These are phyloP conservation scores for Drosophila rubida DNA, from an alignment of 2,888 invertebrate genomes.

Conservation along the genomic window DNA sequence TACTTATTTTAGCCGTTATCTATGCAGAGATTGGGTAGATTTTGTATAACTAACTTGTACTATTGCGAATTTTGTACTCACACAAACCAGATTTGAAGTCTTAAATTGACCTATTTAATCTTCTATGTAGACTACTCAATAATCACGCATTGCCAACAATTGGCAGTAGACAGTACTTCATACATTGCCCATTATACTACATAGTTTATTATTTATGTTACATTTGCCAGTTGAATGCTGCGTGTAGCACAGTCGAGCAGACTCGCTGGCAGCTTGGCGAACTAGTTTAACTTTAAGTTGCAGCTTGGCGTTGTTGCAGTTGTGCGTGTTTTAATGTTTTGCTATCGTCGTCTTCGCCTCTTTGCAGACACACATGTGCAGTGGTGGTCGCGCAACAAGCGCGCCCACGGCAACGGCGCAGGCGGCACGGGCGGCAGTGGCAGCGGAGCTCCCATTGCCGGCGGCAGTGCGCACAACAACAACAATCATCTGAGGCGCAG, in stretches of 20 bases:
- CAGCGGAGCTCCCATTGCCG: conserved; percentile 43
- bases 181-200: too few relatives aligned
- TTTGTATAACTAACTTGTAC: too few relatives aligned
- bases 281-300: conserved; percentile 1
- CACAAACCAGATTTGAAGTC: too few relatives aligned
- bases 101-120: too few relatives aligned
- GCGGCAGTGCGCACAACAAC: conserved; percentile 67
- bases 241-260: background rate
- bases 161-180: too few relatives aligned
- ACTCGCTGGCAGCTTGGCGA: background rate
- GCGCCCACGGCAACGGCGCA: conserved; percentile 62
- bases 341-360: conserved; percentile 27
- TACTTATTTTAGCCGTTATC: too few relatives aligned
- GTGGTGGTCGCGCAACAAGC: conserved; percentile 85
- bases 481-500: conserved; percentile 84
- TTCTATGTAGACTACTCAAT: too few relatives aligned
- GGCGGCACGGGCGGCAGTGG: conserved; percentile 38
- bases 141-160: too few relatives aligned
- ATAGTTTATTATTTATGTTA: too few relatives aligned
- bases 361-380: conserved; percentile 84
- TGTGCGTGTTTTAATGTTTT: conserved; percentile 4
- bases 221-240: too few relatives aligned
- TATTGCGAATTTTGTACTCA: too few relatives aligned
- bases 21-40: too few relatives aligned
- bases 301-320: conserved; percentile 8